Conservation (phyloP, 2,113 vertebrate species). For the Micronisus gabar region DNA sequence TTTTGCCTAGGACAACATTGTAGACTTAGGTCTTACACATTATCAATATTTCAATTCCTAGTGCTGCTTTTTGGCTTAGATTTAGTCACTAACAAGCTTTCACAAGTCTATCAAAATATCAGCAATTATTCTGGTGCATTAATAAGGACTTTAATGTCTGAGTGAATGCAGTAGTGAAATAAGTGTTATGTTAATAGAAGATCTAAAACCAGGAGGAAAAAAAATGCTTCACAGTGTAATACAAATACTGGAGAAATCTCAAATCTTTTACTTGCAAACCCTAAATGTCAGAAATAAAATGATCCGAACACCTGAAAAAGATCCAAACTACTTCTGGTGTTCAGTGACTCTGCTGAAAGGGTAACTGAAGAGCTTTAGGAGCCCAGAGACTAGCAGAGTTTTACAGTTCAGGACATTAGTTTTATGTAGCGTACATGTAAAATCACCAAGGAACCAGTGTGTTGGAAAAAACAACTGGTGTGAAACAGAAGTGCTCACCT, state of each 20-base stretch:
- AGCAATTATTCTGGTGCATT: conserved; percentile 11
- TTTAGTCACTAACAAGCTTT: neutral
- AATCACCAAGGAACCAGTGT: neutral
- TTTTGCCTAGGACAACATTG: neutral
- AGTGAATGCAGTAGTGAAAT: neutral
- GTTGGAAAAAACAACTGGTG: neutral
- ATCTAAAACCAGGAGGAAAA: neutral
- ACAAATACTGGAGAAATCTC: neutral
- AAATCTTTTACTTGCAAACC: neutral
- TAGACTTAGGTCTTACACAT: neutral
- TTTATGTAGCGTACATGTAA: neutral
- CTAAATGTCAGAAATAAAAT: neutral
- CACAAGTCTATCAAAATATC: neutral
- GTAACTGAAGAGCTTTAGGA: neutral
- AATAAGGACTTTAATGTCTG: neutral
- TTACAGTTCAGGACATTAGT: neutral
- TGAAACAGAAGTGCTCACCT: neutral
- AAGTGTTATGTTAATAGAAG: neutral
- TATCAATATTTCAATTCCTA: neutral
- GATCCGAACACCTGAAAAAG: neutral
- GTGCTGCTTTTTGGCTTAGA: neutral
- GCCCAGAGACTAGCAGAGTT: neutral
- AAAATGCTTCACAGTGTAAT: neutral
- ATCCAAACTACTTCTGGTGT: neutral
- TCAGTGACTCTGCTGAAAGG: neutral